Base-by-base conservation (phyloP, 2,113 vertebrate species). In the Anthoscopus minutus region DNA sequence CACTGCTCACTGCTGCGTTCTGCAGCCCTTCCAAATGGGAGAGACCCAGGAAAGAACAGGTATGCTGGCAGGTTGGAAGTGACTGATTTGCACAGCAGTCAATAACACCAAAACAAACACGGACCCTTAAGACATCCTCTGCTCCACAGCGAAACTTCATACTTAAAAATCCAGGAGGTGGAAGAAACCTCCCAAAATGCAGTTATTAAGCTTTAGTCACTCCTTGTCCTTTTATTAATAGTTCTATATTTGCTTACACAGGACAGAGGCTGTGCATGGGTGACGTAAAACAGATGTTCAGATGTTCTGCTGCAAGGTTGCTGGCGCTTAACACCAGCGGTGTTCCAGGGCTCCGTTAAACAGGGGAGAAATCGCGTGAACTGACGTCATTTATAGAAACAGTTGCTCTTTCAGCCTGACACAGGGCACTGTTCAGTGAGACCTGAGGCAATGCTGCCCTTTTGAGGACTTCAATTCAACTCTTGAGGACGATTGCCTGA, bases 241-340 rank as follows among this genome's bases (percentile, higher is more conserved):
- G 56, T 54, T 62, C 54, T 89, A 57, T 93, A 89, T 97, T 89
- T 91, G 54, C 77, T 72, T 80, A 20, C 35, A 81, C 40, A 60
- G 69, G 80, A 74, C 66, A 64, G 76, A 84, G 94, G 89, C 78
- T 92, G n/a, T 62, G 60, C 44, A 25, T 51, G 74, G 44, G 74
- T 95, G 89, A 93, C 9, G 33, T 44, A 92, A 92, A 35, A 8
- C 83, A 67, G 65, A 96, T 96, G 96, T 96, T 91, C 88, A 95
- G 80, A 42, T 92, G 88, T 81, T 95, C 95, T 86, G 28, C 76
- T 30, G 16, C 85, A 53, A 92, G 85, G 81, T 95, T 95, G 80
- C 83, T 94, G 93, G 81, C 31, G 28, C 80, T 81, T 95, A 92
- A 82, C 91, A 69, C n/a, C 38, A 80, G 57, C 0, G 0, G 28